Conservation (phyloP, 1,140 invertebrate species). For the Dreissena rostriformis region DNA sequence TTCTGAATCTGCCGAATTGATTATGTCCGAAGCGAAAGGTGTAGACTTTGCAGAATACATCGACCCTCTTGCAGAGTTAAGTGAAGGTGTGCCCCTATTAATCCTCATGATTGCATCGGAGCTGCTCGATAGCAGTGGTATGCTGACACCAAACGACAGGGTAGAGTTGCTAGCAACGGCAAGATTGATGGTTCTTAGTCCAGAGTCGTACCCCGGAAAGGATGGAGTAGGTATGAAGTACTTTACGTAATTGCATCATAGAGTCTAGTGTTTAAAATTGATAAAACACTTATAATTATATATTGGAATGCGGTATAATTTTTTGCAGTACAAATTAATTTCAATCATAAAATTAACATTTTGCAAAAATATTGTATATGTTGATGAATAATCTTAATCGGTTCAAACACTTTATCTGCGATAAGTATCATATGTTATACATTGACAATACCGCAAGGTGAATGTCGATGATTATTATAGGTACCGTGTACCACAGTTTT, state of each 20-base stretch:
- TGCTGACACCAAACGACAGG: conserved; percentile 41
- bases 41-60: conserved; percentile 34
- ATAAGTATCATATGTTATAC: too few relatives aligned
- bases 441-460: too few relatives aligned
- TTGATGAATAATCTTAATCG: too few relatives aligned
- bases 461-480: conserved; percentile 7
- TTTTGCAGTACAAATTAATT: too few relatives aligned
- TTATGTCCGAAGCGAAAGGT: conserved; percentile 20
- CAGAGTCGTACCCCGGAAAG: conserved; percentile 51
- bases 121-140: conserved; percentile 21
- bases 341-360: too few relatives aligned
- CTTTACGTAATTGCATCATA: too few relatives aligned
- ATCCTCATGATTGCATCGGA: conserved; percentile 50
- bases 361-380: neutral
- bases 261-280: too few relatives aligned
- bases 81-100: conserved; percentile 46
- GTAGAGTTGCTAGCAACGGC: conserved; percentile 45
- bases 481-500: conserved; percentile 37
- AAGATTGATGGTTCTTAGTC: conserved; percentile 43
- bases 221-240: conserved; percentile 40
- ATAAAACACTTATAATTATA: too few relatives aligned
- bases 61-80: conserved; percentile 20
- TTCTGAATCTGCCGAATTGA: conserved; percentile 22
- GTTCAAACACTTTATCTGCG: too few relatives aligned
- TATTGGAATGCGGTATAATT: too few relatives aligned